Base-by-base conservation (phyloP, 1,140 invertebrate genomes). In the Drosophila ercepeae region DNA sequence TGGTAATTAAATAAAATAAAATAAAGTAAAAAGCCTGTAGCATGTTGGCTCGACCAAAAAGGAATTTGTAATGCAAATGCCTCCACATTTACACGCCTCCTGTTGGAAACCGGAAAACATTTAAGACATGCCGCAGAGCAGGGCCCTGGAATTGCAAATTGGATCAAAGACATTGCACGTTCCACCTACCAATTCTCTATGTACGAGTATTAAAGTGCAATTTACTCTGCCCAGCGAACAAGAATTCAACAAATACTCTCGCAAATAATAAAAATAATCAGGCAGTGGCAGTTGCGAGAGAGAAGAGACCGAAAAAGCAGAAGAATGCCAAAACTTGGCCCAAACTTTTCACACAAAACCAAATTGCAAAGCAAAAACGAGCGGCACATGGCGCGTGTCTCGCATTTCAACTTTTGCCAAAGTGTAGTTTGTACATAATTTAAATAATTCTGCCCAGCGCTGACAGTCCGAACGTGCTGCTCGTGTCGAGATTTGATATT, bases 391-490 rank as follows among this genome's bases (percentile, higher is more conserved):
- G 76, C 81, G 81, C 81, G 76, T 84, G 81, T 86, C 67, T 81
- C 67, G 81, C 81, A 86, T 81, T 86, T 74, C 68, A 84, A 86
- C 68, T 64, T 41, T 67, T 61, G 59, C 54, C 60, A 59, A 46
- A 72, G 48, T 75, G 81, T 79, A 81, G 82, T 81, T 84, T 73
- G 72, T 76, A 86, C 73, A 84, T 86, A 69, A 84, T 84, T 84
- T 84, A 81, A 84, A 84, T 84, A 84, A 74, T 88, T 83, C 60
- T 76, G 58, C 58, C 63, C 48, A 72, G 54, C 58, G 75, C 67
- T 72, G 79, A 79, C 81, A 79, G 75, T 64, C 54, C 32, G 55
- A 59, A 75, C 75, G 71, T 83, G 78, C 60, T 53, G 78, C 45
- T 57, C 63, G 78, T 72, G 79, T 67, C 55, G 51, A 58, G 81